These are phyloP conservation scores for Lasioglossum villosulum DNA, from an alignment of 2,888 invertebrate genomes.

Conservation along the genomic window DNA sequence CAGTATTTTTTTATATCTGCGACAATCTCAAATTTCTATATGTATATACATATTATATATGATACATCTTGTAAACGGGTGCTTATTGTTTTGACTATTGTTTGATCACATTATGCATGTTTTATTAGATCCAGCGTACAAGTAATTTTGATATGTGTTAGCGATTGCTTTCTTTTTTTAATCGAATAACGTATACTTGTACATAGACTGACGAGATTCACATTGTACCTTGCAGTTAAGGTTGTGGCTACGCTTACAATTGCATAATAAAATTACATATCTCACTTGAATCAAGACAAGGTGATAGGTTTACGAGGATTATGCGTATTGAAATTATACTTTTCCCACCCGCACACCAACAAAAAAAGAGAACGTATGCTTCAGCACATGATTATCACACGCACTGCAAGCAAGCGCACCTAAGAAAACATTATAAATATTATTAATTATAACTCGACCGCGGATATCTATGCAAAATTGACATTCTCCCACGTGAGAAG, in stretches of 20 bases:
- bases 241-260: slow-evolving; percentile 63
- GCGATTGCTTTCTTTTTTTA: slow-evolving; percentile 54
- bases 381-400: slow-evolving; percentile 45
- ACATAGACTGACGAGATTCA: slow-evolving; percentile 52
- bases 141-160: slow-evolving; percentile 36
- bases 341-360: slow-evolving; percentile 16
- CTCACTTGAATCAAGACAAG: slow-evolving; percentile 22
- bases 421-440: slow-evolving; percentile 46
- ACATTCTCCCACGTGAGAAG: neutral
- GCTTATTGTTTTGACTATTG: slow-evolving; percentile 48
- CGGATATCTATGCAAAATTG: slow-evolving; percentile 11
- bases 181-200: slow-evolving; percentile 53
- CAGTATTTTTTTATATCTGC: slow-evolving; percentile 51
- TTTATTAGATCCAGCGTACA: slow-evolving; percentile 50
- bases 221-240: slow-evolving; percentile 57
- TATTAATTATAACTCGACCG: slow-evolving; percentile 38
- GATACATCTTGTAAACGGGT: slow-evolving; percentile 45
- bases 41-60: slow-evolving; percentile 25
- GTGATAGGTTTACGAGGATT: slow-evolving; percentile 32
- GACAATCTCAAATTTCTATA: slow-evolving; percentile 41
- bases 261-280: slow-evolving; percentile 27
- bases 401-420: slow-evolving; percentile 45
- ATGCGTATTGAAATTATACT: slow-evolving; percentile 32
- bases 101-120: slow-evolving; percentile 61
- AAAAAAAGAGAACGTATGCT: slow-evolving; percentile 25